Conservation (phyloP, 1,140 invertebrate genomes). For the Colletes gigas region DNA sequence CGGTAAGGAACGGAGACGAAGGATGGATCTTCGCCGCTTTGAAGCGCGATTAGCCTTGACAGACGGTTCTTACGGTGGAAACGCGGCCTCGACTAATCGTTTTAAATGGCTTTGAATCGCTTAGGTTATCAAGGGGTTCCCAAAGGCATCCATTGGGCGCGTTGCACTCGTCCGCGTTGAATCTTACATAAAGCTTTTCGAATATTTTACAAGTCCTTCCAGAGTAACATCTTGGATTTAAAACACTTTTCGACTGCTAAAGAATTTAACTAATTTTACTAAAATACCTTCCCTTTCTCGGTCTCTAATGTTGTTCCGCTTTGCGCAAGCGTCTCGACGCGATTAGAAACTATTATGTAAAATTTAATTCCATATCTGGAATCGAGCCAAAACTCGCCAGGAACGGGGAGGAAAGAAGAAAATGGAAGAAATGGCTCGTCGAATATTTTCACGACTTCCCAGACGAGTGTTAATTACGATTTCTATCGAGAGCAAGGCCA, state of each 20-base stretch:
- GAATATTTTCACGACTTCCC: slow-evolving; percentile 1
- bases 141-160: no score
- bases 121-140: not conserved
- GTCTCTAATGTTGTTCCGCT: no score
- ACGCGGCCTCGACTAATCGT: slow-evolving; percentile 30
- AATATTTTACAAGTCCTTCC: not conserved
- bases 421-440: not conserved
- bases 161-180: not conserved
- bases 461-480: slow-evolving; percentile 30
- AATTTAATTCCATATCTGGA: no score
- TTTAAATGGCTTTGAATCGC: slow-evolving; percentile 28
- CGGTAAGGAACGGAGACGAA: not conserved
- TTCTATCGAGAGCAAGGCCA: not conserved
- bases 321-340: no score
- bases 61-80: slow-evolving; percentile 13
- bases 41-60: slow-evolving; percentile 31
- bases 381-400: not conserved
- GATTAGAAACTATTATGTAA: no score
- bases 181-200: not conserved
- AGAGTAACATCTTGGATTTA: no score
- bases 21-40: not conserved
- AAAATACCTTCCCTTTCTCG: no score
- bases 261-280: no score
- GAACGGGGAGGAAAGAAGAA: not conserved
- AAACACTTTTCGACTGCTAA: no score